These are phyloP conservation scores for Alsophila aescularia DNA, from an alignment of 2,888 invertebrate genomes.

Conservation along the genomic window DNA sequence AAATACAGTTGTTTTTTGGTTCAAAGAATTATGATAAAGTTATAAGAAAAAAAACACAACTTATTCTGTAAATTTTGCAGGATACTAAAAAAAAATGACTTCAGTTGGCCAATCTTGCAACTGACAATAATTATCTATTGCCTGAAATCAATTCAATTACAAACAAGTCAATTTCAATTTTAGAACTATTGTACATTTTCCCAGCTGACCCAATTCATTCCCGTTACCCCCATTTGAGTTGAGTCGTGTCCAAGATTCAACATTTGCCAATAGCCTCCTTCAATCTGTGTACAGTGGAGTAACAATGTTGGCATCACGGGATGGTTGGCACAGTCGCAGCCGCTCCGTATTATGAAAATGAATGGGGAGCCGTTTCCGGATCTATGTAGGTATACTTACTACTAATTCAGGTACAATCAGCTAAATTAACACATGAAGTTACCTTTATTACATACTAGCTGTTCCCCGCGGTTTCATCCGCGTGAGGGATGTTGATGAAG, in stretches of 20 bases:
- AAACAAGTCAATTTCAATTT: too few species aligned
- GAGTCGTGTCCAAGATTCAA: slow-evolving; percentile 10
- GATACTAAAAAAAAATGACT: too few species aligned
- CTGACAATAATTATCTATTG: too few species aligned
- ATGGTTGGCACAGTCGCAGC: background rate
- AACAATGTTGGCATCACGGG: slow-evolving; percentile 15
- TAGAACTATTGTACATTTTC: too few species aligned
- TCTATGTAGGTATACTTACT: slow-evolving; percentile 13
- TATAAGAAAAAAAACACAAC: too few species aligned
- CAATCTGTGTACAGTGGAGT: slow-evolving; percentile 2
- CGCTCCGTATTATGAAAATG: slow-evolving; percentile 19
- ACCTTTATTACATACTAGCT: too few species aligned
- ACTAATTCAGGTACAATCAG: slow-evolving; percentile 2
- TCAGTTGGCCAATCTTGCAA: too few species aligned
- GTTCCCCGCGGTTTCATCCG: too few species aligned
- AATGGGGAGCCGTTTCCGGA: slow-evolving; percentile 11
- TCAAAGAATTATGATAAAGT: too few species aligned
- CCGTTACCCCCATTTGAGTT: background rate
- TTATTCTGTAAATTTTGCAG: too few species aligned
- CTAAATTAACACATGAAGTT: slow-evolving; percentile 2
- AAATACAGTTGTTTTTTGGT: too few species aligned
- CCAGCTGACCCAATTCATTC: background rate
- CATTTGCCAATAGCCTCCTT: slow-evolving; percentile 10
- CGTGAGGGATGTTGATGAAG: background rate
- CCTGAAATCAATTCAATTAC: too few species aligned